phyloP scores from a whole-genome alignment of 2,797 vertebrate species.

The Somateria mollissima region DNA sequence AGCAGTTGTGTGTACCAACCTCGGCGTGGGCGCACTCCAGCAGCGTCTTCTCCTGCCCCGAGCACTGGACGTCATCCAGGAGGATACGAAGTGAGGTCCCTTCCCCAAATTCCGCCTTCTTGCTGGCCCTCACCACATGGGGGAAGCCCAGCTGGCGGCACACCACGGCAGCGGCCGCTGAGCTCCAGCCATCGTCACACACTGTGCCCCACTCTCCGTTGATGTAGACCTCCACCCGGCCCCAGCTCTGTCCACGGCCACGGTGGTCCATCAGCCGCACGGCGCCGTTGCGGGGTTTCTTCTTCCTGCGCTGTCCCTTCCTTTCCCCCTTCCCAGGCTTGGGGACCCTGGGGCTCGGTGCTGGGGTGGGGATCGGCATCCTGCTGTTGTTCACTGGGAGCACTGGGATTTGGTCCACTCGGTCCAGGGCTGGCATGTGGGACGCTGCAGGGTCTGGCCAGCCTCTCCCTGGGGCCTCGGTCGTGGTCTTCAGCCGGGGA shows the following conservation, averaged over 20 bases:
- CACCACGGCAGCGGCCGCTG: slow-evolving; percentile 82
- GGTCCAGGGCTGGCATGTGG: slow-evolving; percentile 4
- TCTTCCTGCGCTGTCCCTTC: slow-evolving; percentile 55
- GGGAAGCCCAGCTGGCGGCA: slow-evolving; percentile 91
- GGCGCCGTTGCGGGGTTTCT: slow-evolving; percentile 75
- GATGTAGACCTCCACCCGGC: slow-evolving; percentile 88
- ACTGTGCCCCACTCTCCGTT: slow-evolving; percentile 89
- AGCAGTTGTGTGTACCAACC: slow-evolving; percentile 87
- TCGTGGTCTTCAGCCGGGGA: slow-evolving; percentile 37
- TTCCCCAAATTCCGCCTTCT: slow-evolving; percentile 89
- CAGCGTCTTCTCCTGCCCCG: slow-evolving; percentile 83
- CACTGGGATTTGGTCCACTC: slow-evolving; percentile 76
- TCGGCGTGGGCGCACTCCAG: slow-evolving; percentile 86
- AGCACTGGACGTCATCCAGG: slow-evolving; percentile 90
- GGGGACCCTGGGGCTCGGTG: slow-evolving; percentile 32
- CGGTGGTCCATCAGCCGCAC: slow-evolving; percentile 82
- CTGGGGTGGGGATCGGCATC: not conserved
- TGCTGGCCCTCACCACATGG: slow-evolving; percentile 81
- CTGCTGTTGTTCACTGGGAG: not conserved
- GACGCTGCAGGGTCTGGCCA: not conserved
- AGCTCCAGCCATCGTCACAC: slow-evolving; percentile 90
- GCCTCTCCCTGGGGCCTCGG: not conserved
- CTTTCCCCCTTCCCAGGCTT: slow-evolving; percentile 61
- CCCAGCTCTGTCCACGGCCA: slow-evolving; percentile 58
- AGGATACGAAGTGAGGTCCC: slow-evolving; percentile 84